Evolutionary conservation across 1,140 invertebrate species (phyloP), one percentile per base, ranked within the genome.

Genomic region (Euura lappo): DNA sequence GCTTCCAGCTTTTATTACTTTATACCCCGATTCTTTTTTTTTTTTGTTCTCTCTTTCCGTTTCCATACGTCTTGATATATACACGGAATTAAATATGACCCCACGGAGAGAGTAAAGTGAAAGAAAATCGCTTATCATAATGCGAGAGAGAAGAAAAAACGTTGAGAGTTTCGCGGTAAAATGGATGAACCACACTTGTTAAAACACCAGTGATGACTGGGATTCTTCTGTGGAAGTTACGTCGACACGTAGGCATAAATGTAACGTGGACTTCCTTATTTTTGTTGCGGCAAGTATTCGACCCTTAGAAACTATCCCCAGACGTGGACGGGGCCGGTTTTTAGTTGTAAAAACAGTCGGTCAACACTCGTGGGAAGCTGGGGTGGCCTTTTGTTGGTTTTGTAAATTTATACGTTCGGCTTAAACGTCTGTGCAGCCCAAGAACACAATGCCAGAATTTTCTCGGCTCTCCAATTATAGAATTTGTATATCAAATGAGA

Each of bases 1-100:
- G 43, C 70, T 70, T 64, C 51, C 8, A 43, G 45, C 69, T 68
- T 73, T 73, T 64, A 68, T 68, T 51, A 51, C 68, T 64, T 47
- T 64, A 51, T 64, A 28, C 45, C 51, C 43, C 67, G 13, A 60
- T 60, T 70, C 67, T 28, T 28, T 28, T 0, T 1, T 28, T 28
- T 28, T 28, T 28, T 28, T 28, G 72, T 47, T 73, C 66, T 43
- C 66, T 44, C 5, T 60, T 64, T 60, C 65, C 60, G 70, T 66
- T 64, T 65, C 13, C 60, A 70, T 11, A 65, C 44, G 65, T 65
- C 44, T 68, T 46, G 28, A 28, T 28, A 65, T 65, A 3, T 8
- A 65, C 47, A 69, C 42, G 60, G 42, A 64, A 69, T 70, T 73
- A 73, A 60, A 60, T 60, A 60, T 60, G 51, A 60, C 28, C 28